phyloP scores from a whole-genome alignment of 2,888 invertebrate genomes.

The Ornithoptera priamus region DNA sequence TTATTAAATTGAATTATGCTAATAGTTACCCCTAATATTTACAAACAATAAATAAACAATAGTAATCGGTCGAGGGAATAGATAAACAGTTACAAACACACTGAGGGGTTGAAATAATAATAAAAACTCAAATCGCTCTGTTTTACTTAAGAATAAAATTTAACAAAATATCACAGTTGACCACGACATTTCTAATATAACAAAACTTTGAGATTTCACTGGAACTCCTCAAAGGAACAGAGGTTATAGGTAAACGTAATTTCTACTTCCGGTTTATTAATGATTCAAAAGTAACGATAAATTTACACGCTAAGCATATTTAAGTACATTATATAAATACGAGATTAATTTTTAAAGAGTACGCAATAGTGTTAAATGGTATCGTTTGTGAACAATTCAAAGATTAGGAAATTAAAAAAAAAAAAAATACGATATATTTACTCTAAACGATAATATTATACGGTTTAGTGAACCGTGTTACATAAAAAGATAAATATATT shows the following conservation, averaged over 20 bases:
- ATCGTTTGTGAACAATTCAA: slow-evolving; percentile 46
- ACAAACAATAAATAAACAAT: slow-evolving; percentile 78
- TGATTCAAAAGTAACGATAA: slow-evolving; percentile 43
- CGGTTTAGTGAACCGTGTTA: slow-evolving; percentile 29
- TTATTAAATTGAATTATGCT: slow-evolving; percentile 56
- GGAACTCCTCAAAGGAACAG: slow-evolving; percentile 41
- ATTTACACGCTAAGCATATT: slow-evolving; percentile 60
- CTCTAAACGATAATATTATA: slow-evolving; percentile 35
- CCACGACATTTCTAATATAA: slow-evolving; percentile 72
- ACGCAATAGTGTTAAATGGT: slow-evolving; percentile 64
- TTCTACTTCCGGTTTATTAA: slow-evolving; percentile 19
- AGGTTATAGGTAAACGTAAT: slow-evolving; percentile 32
- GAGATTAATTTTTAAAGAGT: slow-evolving; percentile 66
- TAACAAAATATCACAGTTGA: slow-evolving; percentile 80
- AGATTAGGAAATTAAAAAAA: slow-evolving; percentile 14
- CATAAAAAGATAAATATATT: slow-evolving; percentile 52
- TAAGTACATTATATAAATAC: slow-evolving; percentile 77
- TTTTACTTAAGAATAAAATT: slow-evolving; percentile 73
- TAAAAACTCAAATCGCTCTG: slow-evolving; percentile 57
- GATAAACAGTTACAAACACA: slow-evolving; percentile 50
- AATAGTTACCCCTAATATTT: slow-evolving; percentile 63
- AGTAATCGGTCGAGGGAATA: slow-evolving; percentile 55
- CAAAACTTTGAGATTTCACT: slow-evolving; percentile 48
- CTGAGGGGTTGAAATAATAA: slow-evolving; percentile 47
- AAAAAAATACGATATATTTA: slow-evolving; percentile 52